Evolutionary conservation across 2,797 vertebrate genomes (phyloP), one percentile per base, ranked within the genome.

Genomic region (Phataginus tetradactyla): DNA sequence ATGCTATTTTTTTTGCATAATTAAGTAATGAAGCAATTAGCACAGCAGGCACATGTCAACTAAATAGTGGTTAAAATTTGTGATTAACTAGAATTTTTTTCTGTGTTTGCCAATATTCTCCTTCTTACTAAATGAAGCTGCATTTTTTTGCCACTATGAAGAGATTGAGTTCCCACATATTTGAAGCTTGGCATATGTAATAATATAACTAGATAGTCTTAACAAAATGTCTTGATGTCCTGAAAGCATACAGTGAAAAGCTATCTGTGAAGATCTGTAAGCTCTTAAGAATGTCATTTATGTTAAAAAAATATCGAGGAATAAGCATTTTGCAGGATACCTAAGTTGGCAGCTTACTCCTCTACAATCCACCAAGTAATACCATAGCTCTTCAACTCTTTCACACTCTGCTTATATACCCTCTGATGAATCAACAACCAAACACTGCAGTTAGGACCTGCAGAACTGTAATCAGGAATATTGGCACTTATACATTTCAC

Each of bases 21-120:
- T 98, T 97, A 98, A 96, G 91, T 98, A 97, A 97, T 96, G 96
- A 97, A 96, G 86, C 97, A 98, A 97, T 98, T 97, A 98, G 80
- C 97, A 96, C 97, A 97, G 97, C 96, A 97, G 97, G 97, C 97
- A 96, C 92, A 94, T 96, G 97, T 97, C 97, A 98, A 88, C 97
- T 95, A 96, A 91, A 97, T 95, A 96, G 97, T 97, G 97, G 97
- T 97, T 98, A 97, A 96, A 98, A 97, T 95, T 95, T 96, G 97
- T 97, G 97, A 97, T 97, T 96, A 97, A 97, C 96, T 96, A 78
- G 75, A 91, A 81, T 80, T 96, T 97, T 97, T 97, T 97, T 86
- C 97, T 95, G 77, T 94, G 91, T 95, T 97, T 97, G 96, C 96
- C 94, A 96, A 72, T 97, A 95, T 96, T 86, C 81, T 85, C 77